phyloP scores from a whole-genome alignment of 1,140 invertebrate species.

The Sitophilus oryzae region DNA sequence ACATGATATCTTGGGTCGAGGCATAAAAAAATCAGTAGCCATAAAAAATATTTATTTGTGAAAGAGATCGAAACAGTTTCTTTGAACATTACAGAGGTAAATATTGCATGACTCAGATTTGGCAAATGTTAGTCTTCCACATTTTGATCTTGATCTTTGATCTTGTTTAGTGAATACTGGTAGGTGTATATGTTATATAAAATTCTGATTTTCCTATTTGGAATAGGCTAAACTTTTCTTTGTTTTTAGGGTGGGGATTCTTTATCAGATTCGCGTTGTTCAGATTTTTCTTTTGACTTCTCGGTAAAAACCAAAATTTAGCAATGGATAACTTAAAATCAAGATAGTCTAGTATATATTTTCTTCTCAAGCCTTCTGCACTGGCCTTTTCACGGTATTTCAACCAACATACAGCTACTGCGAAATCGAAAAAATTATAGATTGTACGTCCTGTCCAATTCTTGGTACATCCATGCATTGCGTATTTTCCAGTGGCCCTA shows the following conservation, averaged over 20 bases:
- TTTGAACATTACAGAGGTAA: no score
- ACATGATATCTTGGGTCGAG: no score
- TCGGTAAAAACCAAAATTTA: neutral
- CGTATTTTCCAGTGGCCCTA: slow-evolving; percentile 11
- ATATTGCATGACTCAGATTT: no score
- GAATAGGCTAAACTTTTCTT: neutral
- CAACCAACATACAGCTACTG: slow-evolving; percentile 20
- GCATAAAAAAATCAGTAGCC: no score
- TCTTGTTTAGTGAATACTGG: neutral
- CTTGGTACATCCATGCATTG: slow-evolving; percentile 16
- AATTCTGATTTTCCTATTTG: neutral
- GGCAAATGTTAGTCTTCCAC: no score
- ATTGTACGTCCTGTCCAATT: slow-evolving; percentile 19
- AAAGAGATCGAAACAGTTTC: no score
- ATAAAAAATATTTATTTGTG: no score
- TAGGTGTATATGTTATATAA: neutral
- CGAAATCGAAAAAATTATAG: slow-evolving; percentile 23
- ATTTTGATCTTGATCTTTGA: neutral
- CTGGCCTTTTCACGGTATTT: slow-evolving; percentile 11
- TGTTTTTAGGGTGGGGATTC: neutral
- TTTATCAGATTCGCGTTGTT: neutral
- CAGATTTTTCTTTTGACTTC: neutral
- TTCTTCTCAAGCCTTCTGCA: slow-evolving; percentile 2
- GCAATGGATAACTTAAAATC: neutral
- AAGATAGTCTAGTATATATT: neutral